phyloP scores from a whole-genome alignment of 2,113 vertebrate species.

The Labeo catla region DNA sequence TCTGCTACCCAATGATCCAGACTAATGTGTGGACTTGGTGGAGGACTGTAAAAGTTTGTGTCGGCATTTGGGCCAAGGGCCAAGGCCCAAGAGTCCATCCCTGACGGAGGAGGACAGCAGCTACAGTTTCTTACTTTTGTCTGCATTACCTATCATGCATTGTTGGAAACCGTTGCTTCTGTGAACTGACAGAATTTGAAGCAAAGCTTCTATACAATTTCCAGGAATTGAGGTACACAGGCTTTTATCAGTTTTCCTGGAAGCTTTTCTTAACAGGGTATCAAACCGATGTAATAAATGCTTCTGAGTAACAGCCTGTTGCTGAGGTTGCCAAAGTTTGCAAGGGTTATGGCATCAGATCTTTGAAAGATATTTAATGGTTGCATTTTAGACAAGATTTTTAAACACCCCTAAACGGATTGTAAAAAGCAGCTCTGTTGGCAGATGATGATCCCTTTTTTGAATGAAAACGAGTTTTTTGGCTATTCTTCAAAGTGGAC shows the following conservation, averaged over 20 bases:
- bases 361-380: not conserved
- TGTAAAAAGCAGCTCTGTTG: not conserved
- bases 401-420: not conserved
- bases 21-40: not conserved
- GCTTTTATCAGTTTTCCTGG: not conserved
- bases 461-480: not conserved
- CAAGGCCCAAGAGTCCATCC: not conserved
- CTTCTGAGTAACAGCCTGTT: not conserved
- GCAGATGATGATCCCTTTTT: not conserved
- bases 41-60: not conserved
- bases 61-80: not conserved
- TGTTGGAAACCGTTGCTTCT: not conserved
- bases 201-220: not conserved
- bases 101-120: not conserved
- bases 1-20: not conserved
- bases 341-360: not conserved
- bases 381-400: not conserved
- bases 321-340: not conserved
- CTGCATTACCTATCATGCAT: not conserved
- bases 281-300: not conserved
- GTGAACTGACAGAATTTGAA: not conserved
- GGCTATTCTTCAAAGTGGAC: not conserved
- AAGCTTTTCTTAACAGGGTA: not conserved
- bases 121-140: not conserved
- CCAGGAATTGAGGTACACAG: conserved; percentile 3